Evolutionary conservation across 2,888 invertebrate species (phyloP).

Genomic region (Euproctis similis): DNA sequence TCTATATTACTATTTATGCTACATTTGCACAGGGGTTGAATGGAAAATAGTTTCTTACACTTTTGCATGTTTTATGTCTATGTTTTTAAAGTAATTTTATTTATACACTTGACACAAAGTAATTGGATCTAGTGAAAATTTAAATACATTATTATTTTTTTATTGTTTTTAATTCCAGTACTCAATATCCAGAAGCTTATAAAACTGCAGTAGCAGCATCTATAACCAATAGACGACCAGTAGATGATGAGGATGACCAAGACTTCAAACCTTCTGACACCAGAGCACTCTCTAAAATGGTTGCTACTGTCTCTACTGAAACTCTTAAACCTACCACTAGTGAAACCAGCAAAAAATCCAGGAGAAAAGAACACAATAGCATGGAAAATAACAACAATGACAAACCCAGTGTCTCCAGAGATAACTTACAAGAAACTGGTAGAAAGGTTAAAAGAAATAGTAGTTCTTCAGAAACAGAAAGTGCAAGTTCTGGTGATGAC

Average conservation of each 20-base stretch:
- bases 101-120: no score
- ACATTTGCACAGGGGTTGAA: no score
- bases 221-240: slow-evolving; percentile 55
- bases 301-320: slow-evolving; percentile 62
- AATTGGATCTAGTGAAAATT: no score
- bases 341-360: slow-evolving; percentile 38
- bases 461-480: slow-evolving; percentile 78
- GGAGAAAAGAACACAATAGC: slow-evolving; percentile 36
- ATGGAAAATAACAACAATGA: slow-evolving; percentile 39
- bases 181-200: slow-evolving; percentile 81
- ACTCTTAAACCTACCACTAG: slow-evolving; percentile 60
- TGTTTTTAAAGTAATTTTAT: no score
- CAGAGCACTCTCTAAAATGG: slow-evolving; percentile 58
- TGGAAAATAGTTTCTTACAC: no score
- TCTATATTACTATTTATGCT: no score
- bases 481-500: slow-evolving; percentile 80
- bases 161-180: slow-evolving; percentile 38
- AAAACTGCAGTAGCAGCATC: slow-evolving; percentile 76
- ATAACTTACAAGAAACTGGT: slow-evolving; percentile 25
- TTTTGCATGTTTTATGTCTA: no score
- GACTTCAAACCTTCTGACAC: slow-evolving; percentile 42
- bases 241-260: slow-evolving; percentile 54
- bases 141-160: no score
- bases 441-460: slow-evolving; percentile 40
- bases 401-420: slow-evolving; percentile 39